Base-by-base conservation (phyloP, 2,113 vertebrate species). In the Saimiri boliviensis region DNA sequence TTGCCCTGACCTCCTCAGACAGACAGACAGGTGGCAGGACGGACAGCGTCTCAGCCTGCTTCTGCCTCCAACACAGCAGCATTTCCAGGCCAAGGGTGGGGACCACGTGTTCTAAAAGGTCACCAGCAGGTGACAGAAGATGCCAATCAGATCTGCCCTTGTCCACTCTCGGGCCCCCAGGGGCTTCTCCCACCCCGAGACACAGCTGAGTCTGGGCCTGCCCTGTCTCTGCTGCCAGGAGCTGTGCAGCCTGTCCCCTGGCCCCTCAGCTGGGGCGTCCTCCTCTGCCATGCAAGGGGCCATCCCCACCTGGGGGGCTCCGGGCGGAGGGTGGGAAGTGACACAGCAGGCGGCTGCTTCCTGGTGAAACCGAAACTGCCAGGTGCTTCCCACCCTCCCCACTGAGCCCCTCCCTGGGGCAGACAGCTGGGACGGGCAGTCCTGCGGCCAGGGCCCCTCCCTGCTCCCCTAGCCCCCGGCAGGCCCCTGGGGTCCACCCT, bases 341-440 rank as follows among this genome's bases (percentile, higher is more conserved):
- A 91, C 83, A 76, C 7, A 8, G 66, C 66, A 35, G 25, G 27
- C 60, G 83, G 54, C 76, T 0, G 58, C 85, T 97, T 98, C 97
- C 97, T 96, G 90, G 92, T 19, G 6, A 85, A 96, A 97, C 95
- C 0, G 93, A 97, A 93, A 97, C 66, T 3, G 52, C 84, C 97
- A 98, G 97, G 96, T 98, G 97, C 74, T 97, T 97, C 92, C 95
- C 85, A 17, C 35, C 27, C 40, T 9, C 37, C 42, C 49, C 0
- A 0, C 6, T 13, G 73, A n/a, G 25, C 74, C 45, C 40, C 42
- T 27, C 25, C 74, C 66, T 2, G 6, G 30, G 17, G 60, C 79
- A 70, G 74, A 14, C 94, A 95, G 92, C 94, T 89, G 89, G 70
- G 60, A 52, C 42, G 16, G 4, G 3, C 49, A 1, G 42, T 16